Percentiles rank a stretch among this genome's conserved stretches.
Evolutionary conservation across 2,113 vertebrate genomes (phyloP).

Genomic region (Caloenas nicobarica): DNA sequence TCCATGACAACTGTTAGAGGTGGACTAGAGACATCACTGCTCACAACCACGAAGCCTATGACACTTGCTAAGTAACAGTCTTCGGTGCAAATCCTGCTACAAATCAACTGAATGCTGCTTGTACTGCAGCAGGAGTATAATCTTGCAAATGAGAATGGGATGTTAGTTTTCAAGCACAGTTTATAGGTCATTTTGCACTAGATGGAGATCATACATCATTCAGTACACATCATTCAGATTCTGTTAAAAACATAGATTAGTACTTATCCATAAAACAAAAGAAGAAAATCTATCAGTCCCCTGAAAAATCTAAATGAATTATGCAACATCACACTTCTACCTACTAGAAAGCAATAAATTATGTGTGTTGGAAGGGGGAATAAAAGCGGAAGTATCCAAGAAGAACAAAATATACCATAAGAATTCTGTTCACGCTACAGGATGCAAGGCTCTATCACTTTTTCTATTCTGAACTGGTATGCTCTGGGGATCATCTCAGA

Average conservation of each 20-base stretch:
- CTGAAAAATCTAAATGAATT: conserved; percentile 40
- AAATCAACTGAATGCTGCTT: neutral
- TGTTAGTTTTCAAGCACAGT: neutral
- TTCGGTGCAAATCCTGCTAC: neutral
- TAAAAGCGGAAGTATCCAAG: conserved; percentile 10
- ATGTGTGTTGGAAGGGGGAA: neutral
- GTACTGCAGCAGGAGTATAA: neutral
- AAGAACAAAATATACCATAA: neutral
- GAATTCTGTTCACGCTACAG: neutral
- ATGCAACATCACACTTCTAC: conserved; percentile 37
- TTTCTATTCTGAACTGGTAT: neutral
- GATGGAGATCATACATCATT: neutral
- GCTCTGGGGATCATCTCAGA: neutral
- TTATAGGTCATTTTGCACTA: neutral
- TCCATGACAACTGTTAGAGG: neutral
- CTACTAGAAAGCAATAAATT: conserved; percentile 16
- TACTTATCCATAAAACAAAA: conserved; percentile 7
- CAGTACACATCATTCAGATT: neutral
- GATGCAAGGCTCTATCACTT: neutral
- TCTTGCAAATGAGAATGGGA: conserved; percentile 1
- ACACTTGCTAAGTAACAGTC: neutral
- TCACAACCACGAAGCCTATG: neutral
- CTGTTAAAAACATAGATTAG: conserved; percentile 27
- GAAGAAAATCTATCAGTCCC: conserved; percentile 5
- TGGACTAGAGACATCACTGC: neutral